phyloP scores from a whole-genome alignment of 53 echinoderm and acorn worm species.

The Henricia sp. region DNA sequence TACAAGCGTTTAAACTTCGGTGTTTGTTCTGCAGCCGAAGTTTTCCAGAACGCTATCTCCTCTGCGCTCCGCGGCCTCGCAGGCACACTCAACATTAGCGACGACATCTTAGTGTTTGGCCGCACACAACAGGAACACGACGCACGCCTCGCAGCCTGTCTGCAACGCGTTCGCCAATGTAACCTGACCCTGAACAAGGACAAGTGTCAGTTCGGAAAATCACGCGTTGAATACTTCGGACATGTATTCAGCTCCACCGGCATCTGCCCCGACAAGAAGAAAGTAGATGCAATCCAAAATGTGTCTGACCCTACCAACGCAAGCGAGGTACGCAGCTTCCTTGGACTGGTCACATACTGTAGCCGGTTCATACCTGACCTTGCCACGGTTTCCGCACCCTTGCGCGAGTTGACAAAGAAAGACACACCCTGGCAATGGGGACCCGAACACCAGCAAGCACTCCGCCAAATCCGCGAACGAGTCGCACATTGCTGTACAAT shows the following conservation, averaged over 20 bases:
- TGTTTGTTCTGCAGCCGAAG: constrained; percentile 65
- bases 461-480: constrained; percentile 28
- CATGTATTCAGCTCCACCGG: constrained; percentile 8
- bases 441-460: constrained; percentile 9
- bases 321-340: constrained; percentile 9
- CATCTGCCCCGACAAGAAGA: constrained; percentile 25
- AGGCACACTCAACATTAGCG: too few relatives aligned
- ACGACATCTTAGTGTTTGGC: constrained; percentile 24
- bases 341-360: constrained; percentile 29
- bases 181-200: constrained; percentile 65
- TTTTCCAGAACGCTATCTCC: constrained; percentile 71
- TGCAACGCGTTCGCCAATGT: constrained; percentile 57
- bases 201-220: constrained; percentile 54
- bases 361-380: constrained; percentile 21
- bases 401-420: constrained; percentile 3
- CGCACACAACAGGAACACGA: constrained; percentile 61
- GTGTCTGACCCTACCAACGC: constrained; percentile 16
- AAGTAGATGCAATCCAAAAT: background rate
- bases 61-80: constrained; percentile 57
- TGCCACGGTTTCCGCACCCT: constrained; percentile 4
- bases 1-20: constrained; percentile 70
- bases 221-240: background rate
- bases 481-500: constrained; percentile 31
- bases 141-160: constrained; percentile 31
- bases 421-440: constrained; percentile 15